phyloP scores from a whole-genome alignment of 2,113 vertebrate species.

The Lonchura striata region DNA sequence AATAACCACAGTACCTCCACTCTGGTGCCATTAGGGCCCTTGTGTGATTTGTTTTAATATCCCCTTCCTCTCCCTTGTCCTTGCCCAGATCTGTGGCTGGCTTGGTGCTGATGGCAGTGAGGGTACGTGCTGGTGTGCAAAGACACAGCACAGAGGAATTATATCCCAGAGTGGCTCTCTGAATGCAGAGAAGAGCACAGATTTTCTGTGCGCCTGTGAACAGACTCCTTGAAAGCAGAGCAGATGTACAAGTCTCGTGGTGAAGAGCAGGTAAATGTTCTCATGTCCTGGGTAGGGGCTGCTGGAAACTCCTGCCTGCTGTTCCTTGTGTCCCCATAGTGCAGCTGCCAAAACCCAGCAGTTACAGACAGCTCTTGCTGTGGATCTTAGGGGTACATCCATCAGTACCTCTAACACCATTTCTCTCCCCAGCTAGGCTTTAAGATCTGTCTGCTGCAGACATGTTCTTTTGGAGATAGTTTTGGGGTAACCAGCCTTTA shows the following conservation, averaged over 20 bases:
- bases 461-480: neutral
- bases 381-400: neutral
- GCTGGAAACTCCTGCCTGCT: accelerated
- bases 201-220: neutral
- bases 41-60: neutral
- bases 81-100: neutral
- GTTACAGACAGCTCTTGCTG: too few species aligned
- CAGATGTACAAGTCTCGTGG: neutral
- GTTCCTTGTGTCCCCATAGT: accelerated
- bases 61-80: neutral
- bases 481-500: neutral
- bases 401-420: neutral
- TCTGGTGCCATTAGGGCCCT: neutral
- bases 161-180: neutral
- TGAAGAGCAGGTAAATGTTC: neutral
- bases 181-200: neutral
- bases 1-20: accelerated
- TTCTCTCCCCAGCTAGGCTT: neutral
- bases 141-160: neutral
- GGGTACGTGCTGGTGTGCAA: accelerated
- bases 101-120: neutral
- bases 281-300: neutral
- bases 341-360: neutral
- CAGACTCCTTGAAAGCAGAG: neutral
- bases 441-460: neutral